These are phyloP conservation scores for Dryobates pubescens DNA, from an alignment of 2,797 vertebrate genomes.

Conservation along the genomic window DNA sequence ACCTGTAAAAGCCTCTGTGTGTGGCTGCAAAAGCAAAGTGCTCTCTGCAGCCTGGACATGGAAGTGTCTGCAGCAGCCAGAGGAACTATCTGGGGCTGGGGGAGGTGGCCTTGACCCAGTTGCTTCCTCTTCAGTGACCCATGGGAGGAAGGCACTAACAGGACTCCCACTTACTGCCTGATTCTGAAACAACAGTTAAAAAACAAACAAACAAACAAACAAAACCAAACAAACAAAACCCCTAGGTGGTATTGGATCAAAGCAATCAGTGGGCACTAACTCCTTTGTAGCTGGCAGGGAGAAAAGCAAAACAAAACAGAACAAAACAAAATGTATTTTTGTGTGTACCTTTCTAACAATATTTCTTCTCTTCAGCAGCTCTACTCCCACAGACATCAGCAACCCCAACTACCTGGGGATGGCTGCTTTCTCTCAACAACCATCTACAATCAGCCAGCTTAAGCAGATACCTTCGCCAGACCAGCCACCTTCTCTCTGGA, in stretches of 20 bases:
- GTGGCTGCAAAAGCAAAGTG: background rate
- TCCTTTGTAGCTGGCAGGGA: background rate
- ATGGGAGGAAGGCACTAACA: background rate
- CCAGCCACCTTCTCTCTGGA: constrained; percentile 79
- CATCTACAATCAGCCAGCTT: constrained; percentile 44
- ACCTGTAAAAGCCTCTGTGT: background rate
- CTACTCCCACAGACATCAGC: constrained; percentile 81
- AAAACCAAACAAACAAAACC: too few relatives aligned
- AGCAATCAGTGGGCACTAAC: background rate
- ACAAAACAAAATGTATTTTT: background rate
- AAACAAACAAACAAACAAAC: background rate
- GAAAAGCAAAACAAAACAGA: background rate
- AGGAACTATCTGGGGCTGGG: background rate
- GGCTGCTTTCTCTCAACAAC: constrained; percentile 65
- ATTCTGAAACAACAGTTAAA: background rate
- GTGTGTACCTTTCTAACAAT: background rate
- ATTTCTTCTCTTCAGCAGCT: constrained; percentile 43
- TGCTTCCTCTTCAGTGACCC: background rate
- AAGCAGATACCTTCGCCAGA: constrained; percentile 78
- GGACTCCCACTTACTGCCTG: background rate
- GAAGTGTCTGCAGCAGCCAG: background rate
- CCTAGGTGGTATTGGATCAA: background rate
- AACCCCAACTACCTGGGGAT: constrained; percentile 90
- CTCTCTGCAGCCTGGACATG: background rate
- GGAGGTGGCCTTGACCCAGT: background rate